These are phyloP conservation scores for Sinocyclocheilus grahami DNA, from an alignment of 2,113 vertebrate genomes.

Conservation along the genomic window DNA sequence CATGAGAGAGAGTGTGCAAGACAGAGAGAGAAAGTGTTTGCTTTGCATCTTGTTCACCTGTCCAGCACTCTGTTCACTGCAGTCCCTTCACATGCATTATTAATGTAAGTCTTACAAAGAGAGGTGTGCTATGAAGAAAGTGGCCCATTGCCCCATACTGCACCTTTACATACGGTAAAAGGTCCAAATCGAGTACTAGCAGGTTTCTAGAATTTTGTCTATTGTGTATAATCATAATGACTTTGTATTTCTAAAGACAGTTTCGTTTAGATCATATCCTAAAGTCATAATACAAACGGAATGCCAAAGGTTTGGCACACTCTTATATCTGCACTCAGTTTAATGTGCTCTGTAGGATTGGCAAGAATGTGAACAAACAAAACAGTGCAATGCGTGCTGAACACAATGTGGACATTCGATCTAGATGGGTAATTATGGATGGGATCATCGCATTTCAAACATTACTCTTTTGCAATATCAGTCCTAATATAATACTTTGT, in stretches of 20 bases:
- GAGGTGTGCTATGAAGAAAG: slow-evolving; percentile 21
- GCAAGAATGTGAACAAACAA: slow-evolving; percentile 1
- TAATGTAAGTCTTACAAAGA: slow-evolving; percentile 53
- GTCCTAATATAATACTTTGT: not conserved
- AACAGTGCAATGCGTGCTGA: not conserved
- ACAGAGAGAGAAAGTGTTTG: slow-evolving; percentile 16
- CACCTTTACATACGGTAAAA: slow-evolving; percentile 10
- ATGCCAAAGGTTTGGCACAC: not conserved
- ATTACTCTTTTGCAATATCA: not conserved
- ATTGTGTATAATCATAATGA: not conserved
- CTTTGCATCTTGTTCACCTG: slow-evolving; percentile 49
- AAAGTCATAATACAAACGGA: slow-evolving; percentile 12
- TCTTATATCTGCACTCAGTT: not conserved
- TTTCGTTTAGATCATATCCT: not conserved
- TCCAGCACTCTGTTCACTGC: slow-evolving; percentile 47
- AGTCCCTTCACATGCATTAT: slow-evolving; percentile 59
- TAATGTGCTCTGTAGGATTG: not conserved
- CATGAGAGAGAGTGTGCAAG: not conserved
- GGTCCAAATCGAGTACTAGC: not conserved
- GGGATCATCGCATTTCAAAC: not conserved
- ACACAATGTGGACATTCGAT: not conserved
- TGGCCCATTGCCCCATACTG: slow-evolving; percentile 28
- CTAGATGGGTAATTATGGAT: slow-evolving; percentile 3
- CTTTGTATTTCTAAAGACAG: not conserved
- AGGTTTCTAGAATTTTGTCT: not conserved